Conservation (phyloP, 2,113 vertebrate genomes). For the Cyphomyrus discorhynchus region DNA sequence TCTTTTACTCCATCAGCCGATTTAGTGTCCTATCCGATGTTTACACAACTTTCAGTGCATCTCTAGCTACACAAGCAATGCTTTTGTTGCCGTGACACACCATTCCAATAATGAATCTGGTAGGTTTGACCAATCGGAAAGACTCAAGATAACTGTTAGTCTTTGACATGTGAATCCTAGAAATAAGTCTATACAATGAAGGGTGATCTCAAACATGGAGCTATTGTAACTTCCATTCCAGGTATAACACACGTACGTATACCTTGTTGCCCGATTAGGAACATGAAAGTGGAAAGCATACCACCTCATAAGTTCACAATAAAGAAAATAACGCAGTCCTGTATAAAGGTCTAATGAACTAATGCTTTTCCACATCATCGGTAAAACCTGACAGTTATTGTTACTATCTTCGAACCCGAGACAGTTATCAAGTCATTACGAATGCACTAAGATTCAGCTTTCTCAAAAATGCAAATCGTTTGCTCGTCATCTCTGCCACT, state of each 20-base stretch:
- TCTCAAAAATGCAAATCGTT: background rate
- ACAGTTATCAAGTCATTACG: background rate
- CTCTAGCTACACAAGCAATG: background rate
- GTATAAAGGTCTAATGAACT: background rate
- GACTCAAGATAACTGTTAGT: background rate
- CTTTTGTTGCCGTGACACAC: background rate
- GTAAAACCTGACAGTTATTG: background rate
- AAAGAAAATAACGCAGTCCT: background rate
- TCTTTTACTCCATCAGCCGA: conserved; percentile 43
- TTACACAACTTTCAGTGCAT: conserved; percentile 43
- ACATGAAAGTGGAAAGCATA: background rate
- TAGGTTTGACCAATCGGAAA: background rate
- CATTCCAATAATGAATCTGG: background rate
- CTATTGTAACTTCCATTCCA: background rate
- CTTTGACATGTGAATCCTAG: background rate
- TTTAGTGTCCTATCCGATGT: conserved; percentile 27
- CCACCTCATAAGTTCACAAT: background rate
- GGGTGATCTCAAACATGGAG: background rate
- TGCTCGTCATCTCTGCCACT: background rate
- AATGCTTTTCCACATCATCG: background rate
- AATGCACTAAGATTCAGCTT: background rate
- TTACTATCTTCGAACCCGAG: background rate
- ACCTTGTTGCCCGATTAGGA: background rate
- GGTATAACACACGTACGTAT: background rate
- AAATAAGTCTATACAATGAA: background rate